Evolutionary conservation across 2,888 invertebrate genomes (phyloP).

Genomic region (Lysandra bellargus): DNA sequence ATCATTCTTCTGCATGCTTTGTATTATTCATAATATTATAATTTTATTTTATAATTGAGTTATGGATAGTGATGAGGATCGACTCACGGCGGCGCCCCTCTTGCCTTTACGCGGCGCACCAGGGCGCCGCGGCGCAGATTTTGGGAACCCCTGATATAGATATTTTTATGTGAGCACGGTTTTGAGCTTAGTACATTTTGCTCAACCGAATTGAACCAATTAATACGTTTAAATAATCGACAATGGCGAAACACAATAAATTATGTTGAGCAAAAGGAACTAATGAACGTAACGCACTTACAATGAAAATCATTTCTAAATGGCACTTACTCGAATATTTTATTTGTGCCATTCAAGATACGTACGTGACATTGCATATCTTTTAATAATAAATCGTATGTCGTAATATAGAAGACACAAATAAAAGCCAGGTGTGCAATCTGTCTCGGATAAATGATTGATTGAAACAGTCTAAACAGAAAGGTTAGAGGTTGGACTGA

Average conservation of each 20-base stretch:
- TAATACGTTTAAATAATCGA: neutral
- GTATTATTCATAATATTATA: too few species aligned
- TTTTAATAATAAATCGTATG: neutral
- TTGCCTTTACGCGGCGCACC: too few species aligned
- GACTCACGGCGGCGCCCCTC: too few species aligned
- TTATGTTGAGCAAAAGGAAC: neutral
- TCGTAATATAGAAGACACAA: neutral
- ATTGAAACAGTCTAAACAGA: neutral
- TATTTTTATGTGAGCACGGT: too few species aligned
- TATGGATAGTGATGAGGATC: too few species aligned
- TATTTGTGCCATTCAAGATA: neutral
- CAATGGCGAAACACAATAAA: neutral
- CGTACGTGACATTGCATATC: neutral
- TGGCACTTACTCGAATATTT: neutral
- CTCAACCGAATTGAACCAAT: neutral
- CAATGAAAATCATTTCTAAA: neutral
- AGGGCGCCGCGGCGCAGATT: too few species aligned
- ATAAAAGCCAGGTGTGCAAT: slow-evolving; percentile 5
- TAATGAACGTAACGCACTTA: neutral
- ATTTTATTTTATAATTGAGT: too few species aligned
- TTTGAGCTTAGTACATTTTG: neutral
- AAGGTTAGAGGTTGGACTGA: neutral
- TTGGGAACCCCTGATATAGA: too few species aligned
- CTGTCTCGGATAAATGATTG: neutral
- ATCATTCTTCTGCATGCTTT: too few species aligned